Evolutionary conservation across 1,140 invertebrate species (phyloP).

Genomic region (Apolygus lucorum): DNA sequence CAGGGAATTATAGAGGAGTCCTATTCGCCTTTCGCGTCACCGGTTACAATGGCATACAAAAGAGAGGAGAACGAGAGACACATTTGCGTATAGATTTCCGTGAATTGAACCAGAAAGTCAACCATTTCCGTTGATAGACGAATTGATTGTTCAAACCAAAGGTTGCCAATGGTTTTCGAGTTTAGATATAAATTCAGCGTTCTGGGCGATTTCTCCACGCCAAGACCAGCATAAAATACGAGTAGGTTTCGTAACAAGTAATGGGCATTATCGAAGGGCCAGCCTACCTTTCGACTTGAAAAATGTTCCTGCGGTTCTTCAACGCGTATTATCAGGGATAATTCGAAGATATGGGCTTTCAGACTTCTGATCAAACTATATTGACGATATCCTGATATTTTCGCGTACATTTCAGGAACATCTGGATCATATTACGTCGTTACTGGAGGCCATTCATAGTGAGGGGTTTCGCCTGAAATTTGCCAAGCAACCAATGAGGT

Average conservation of each 20-base stretch:
- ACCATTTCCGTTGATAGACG: conserved; percentile 39
- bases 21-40: conserved; percentile 38
- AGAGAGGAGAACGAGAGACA: conserved; percentile 35
- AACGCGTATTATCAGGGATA: conserved; percentile 36
- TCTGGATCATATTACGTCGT: conserved; percentile 26
- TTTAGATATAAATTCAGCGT: conserved; percentile 40
- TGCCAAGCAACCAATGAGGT: conserved; percentile 34
- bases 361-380: conserved; percentile 30
- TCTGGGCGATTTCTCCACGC: conserved; percentile 39
- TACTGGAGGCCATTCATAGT: conserved; percentile 29
- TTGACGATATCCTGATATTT: conserved; percentile 33
- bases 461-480: conserved; percentile 37
- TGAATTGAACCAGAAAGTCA: conserved; percentile 38
- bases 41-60: conserved; percentile 33
- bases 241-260: conserved; percentile 38
- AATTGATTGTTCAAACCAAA: conserved; percentile 35
- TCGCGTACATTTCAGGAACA: conserved; percentile 30
- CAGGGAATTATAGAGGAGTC: conserved; percentile 38
- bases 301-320: conserved; percentile 41
- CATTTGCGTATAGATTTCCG: conserved; percentile 38
- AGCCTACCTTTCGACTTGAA: conserved; percentile 38
- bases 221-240: conserved; percentile 39
- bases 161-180: conserved; percentile 37
- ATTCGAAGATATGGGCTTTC: conserved; percentile 23
- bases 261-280: conserved; percentile 38